These are phyloP conservation scores for Bimastos eiseni DNA, from an alignment of 2,888 invertebrate genomes.

Conservation along the genomic window DNA sequence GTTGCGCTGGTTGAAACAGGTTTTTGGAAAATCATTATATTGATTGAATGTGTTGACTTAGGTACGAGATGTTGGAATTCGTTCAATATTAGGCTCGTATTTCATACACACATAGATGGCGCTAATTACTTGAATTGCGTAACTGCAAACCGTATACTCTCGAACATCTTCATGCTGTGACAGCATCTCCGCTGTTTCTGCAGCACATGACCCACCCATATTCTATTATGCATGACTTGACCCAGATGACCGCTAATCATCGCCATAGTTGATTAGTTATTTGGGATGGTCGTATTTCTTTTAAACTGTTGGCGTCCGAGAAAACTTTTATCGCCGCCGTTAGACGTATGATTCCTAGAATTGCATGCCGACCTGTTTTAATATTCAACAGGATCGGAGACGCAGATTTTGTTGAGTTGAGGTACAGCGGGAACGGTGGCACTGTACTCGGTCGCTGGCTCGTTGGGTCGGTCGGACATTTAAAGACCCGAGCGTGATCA, in stretches of 20 bases:
- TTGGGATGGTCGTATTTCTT: neutral
- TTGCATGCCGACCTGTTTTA: neutral
- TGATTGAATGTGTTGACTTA: neutral
- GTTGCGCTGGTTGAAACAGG: no score
- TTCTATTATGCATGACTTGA: constrained; percentile 9
- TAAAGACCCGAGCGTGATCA: neutral
- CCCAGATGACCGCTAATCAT: constrained; percentile 18
- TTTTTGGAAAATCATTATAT: no score
- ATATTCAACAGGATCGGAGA: neutral
- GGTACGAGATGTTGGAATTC: neutral
- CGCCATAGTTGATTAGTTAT: constrained; percentile 6
- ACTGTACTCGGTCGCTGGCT: neutral
- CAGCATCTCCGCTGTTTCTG: neutral
- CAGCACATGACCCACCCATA: neutral
- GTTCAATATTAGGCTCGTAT: neutral
- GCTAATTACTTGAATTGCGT: neutral
- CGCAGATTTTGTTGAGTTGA: neutral
- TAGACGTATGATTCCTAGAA: neutral
- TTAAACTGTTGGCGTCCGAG: constrained; percentile 9
- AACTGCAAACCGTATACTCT: neutral
- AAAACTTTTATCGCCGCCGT: neutral
- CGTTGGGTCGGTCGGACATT: neutral
- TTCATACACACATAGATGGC: neutral
- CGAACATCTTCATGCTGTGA: no score
- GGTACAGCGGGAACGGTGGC: neutral